Percentiles rank a stretch among this genome's conserved stretches.
Evolutionary conservation across 2,797 vertebrate species (phyloP).

Genomic region (Sphenodon punctatus): DNA sequence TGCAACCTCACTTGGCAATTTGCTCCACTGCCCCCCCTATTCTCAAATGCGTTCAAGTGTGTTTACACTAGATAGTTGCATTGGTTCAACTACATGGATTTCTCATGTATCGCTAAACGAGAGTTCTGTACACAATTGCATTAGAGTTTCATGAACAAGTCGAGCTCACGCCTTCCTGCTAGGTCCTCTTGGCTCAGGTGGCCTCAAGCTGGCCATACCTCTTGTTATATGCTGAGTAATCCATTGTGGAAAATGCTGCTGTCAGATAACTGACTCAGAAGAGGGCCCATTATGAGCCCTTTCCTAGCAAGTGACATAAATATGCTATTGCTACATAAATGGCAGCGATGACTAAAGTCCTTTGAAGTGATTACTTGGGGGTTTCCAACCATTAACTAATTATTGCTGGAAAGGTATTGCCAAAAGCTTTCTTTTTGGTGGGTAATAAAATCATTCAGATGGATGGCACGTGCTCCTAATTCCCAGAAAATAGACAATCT

Average conservation of each 20-base stretch:
- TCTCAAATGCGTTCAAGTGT: too few relatives aligned
- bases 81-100: too few relatives aligned
- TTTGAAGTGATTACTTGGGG: background rate
- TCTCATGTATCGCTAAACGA: too few relatives aligned
- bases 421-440: background rate
- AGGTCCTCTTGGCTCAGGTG: background rate
- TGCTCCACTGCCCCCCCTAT: too few relatives aligned
- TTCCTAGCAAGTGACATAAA: background rate
- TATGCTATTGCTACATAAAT: background rate
- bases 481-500: background rate
- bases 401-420: background rate
- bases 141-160: too few relatives aligned
- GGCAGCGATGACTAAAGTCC: background rate
- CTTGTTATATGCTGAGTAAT: background rate
- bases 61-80: too few relatives aligned
- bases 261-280: background rate
- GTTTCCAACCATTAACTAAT: slow-evolving; percentile 9
- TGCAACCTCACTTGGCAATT: too few relatives aligned
- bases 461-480: background rate
- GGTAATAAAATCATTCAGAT: slow-evolving; percentile 2
- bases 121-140: too few relatives aligned
- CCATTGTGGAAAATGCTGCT: background rate
- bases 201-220: background rate
- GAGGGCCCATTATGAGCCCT: background rate
- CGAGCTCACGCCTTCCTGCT: too few relatives aligned